A percentile compares a stretch with the other conserved stretches of the same genome.
phyloP scores from a whole-genome alignment of 1,140 invertebrate species.

The Limonius californicus region DNA sequence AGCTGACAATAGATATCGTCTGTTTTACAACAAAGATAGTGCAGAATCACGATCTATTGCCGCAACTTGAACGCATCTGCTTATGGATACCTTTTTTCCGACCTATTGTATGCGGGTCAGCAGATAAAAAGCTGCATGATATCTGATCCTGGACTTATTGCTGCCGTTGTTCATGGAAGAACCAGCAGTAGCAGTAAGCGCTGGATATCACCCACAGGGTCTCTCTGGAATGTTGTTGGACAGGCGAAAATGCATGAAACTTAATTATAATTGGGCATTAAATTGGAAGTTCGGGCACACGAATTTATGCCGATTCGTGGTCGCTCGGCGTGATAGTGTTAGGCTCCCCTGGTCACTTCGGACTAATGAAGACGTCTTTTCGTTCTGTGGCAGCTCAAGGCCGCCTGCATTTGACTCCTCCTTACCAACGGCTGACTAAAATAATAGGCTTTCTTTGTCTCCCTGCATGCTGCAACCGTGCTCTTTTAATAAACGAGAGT shows the following conservation, averaged over 20 bases:
- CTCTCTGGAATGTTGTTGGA: conserved; percentile 15
- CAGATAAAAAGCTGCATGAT: neutral
- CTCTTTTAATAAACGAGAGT: neutral
- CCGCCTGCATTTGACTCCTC: conserved; percentile 23
- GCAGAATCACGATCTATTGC: conserved; percentile 27
- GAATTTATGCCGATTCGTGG: conserved; percentile 8
- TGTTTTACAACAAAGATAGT: conserved; percentile 28
- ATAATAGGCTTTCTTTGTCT: conserved; percentile 22
- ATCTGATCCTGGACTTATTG: neutral
- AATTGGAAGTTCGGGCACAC: conserved; percentile 4
- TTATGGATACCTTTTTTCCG: neutral
- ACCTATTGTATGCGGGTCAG: neutral
- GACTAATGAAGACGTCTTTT: conserved; percentile 31
- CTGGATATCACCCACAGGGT: conserved; percentile 18
- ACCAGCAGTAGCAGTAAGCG: too few relatives aligned
- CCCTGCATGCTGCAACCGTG: neutral
- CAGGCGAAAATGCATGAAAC: conserved; percentile 16
- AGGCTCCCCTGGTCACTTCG: neutral
- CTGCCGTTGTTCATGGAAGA: neutral
- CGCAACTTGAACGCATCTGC: conserved; percentile 20
- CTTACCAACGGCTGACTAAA: conserved; percentile 24
- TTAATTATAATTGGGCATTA: conserved; percentile 18
- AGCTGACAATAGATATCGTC: conserved; percentile 27
- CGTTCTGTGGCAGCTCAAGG: conserved; percentile 28
- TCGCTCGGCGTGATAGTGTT: conserved; percentile 15